These are phyloP conservation scores for Drosophila varians DNA, from an alignment of 1,140 invertebrate genomes.

Conservation along the genomic window DNA sequence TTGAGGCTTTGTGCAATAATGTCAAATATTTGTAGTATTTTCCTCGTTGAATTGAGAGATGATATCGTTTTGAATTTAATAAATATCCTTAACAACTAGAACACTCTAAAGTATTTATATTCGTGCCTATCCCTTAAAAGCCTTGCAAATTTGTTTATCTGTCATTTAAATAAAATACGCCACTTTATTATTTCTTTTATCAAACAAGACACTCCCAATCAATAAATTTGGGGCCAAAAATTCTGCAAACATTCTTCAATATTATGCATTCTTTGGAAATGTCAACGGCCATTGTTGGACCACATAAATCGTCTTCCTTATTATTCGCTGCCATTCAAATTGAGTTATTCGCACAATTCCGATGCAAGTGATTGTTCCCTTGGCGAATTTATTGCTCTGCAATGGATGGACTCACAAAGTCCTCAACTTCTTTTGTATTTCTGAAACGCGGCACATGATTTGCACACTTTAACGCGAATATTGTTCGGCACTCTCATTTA, in stretches of 20 bases:
- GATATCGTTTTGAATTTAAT: no score
- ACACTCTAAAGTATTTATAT: no score
- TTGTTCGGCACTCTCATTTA: constrained; percentile 57
- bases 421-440: constrained; percentile 41
- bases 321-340: constrained; percentile 31
- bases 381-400: constrained; percentile 18
- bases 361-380: constrained; percentile 30
- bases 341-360: constrained; percentile 38
- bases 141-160: neutral
- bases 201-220: neutral
- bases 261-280: constrained; percentile 2
- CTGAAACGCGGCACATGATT: constrained; percentile 41
- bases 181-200: neutral
- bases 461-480: constrained; percentile 42
- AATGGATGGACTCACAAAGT: constrained; percentile 29
- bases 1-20: neutral
- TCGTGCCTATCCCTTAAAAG: no score
- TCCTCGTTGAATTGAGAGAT: no score
- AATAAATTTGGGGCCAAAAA: constrained; percentile 1
- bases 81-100: no score
- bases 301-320: constrained; percentile 30
- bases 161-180: neutral
- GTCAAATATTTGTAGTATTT: neutral
- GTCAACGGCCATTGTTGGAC: constrained; percentile 24
- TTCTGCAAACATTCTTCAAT: neutral